These are phyloP conservation scores for Channa argus DNA, from an alignment of 2,113 vertebrate genomes.

Conservation along the genomic window DNA sequence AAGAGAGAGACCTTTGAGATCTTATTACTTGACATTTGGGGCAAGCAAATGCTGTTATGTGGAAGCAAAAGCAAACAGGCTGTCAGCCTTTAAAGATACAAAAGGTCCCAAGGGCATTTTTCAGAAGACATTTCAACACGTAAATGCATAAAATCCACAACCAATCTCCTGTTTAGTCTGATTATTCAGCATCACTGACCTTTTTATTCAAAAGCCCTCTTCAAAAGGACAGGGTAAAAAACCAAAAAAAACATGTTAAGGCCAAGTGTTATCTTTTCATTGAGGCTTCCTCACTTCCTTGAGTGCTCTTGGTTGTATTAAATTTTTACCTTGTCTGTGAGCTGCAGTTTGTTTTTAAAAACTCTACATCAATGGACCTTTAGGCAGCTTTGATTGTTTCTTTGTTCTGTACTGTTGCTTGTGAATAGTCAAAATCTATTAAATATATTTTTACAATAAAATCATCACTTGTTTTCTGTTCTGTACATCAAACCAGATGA, in stretches of 20 bases:
- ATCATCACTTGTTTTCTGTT: neutral
- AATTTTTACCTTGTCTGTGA: neutral
- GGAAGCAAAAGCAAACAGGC: neutral
- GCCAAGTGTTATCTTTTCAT: neutral
- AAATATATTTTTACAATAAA: too few relatives aligned
- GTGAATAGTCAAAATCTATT: too few relatives aligned
- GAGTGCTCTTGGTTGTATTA: neutral
- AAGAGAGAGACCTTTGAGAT: neutral
- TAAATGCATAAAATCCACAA: slow-evolving; percentile 23
- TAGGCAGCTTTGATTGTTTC: too few relatives aligned
- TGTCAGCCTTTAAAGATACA: slow-evolving; percentile 6
- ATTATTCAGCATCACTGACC: slow-evolving; percentile 2
- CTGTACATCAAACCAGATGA: neutral
- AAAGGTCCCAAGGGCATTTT: slow-evolving; percentile 21
- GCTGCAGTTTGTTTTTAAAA: too few relatives aligned
- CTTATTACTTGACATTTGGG: slow-evolving; percentile 9
- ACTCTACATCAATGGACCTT: too few relatives aligned
- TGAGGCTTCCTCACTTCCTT: neutral
- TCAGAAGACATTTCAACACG: neutral
- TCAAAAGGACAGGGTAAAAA: neutral
- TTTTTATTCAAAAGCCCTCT: neutral
- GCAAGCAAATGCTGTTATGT: neutral
- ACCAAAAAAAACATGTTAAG: neutral
- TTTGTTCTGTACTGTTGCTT: too few relatives aligned
- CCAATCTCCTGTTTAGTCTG: slow-evolving; percentile 2